phyloP scores from a whole-genome alignment of 2,113 vertebrate genomes.

The Gallinago undulata region DNA sequence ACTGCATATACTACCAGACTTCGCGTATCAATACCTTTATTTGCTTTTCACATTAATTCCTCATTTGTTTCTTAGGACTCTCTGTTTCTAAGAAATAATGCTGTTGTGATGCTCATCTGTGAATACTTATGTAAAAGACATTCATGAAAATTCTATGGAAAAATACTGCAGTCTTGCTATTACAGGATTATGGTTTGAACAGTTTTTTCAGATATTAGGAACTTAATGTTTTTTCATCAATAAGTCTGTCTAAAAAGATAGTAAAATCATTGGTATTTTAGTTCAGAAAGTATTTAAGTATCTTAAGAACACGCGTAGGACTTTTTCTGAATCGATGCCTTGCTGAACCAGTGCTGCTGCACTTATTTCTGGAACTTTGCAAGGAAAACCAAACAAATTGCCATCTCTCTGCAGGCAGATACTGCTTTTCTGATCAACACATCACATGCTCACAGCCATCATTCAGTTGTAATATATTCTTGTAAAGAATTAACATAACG shows the following conservation, averaged over 20 bases:
- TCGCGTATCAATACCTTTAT: neutral
- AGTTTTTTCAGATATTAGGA: neutral
- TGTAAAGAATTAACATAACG: neutral
- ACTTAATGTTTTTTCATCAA: neutral
- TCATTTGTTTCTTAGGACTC: neutral
- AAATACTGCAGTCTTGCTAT: neutral
- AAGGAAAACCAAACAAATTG: constrained; percentile 11
- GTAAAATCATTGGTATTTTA: neutral
- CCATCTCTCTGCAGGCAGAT: neutral
- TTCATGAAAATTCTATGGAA: neutral
- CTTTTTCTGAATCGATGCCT: neutral
- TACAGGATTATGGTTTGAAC: neutral
- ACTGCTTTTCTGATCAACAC: neutral
- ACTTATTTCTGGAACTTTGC: neutral
- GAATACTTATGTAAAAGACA: neutral
- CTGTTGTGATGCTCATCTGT: neutral
- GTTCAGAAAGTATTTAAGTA: neutral
- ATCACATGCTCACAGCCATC: neutral
- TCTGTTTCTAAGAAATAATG: neutral
- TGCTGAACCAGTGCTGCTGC: neutral
- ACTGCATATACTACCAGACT: neutral
- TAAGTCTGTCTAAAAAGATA: neutral
- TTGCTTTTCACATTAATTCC: neutral
- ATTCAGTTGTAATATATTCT: neutral
- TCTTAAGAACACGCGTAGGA: neutral